Evolutionary conservation across 2,113 vertebrate genomes (phyloP).

Genomic region (Regulus satrapa): DNA sequence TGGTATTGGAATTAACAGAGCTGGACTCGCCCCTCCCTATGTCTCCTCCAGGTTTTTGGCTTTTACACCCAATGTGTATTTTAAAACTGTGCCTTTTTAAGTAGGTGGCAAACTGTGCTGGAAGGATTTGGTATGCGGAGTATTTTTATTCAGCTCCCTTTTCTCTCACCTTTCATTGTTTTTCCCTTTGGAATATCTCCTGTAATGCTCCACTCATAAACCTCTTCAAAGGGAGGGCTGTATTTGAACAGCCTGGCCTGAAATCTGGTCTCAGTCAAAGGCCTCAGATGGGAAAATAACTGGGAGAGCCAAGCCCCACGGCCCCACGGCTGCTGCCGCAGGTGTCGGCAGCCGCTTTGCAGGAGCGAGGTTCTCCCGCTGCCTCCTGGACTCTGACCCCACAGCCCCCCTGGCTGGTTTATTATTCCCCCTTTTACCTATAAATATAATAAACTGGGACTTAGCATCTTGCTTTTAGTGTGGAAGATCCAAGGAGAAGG

Average conservation of each 20-base stretch:
- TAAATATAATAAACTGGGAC: constrained; percentile 36
- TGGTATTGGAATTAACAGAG: constrained; percentile 62
- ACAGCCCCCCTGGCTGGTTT: background rate
- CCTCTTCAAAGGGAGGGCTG: constrained; percentile 2
- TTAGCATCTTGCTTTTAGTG: background rate
- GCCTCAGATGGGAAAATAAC: constrained; percentile 57
- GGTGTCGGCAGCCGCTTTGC: constrained; percentile 5
- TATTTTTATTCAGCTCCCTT: constrained; percentile 48
- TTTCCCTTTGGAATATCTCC: constrained; percentile 63
- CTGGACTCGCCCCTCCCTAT: background rate
- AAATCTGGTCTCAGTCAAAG: constrained; percentile 62
- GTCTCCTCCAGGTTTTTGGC: constrained; percentile 32
- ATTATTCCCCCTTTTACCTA: constrained; percentile 10
- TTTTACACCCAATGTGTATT: constrained; percentile 49
- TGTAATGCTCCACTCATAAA: constrained; percentile 63
- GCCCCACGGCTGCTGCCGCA: constrained; percentile 41
- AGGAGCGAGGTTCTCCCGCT: background rate
- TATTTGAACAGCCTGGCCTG: constrained; percentile 26
- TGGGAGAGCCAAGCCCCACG: background rate
- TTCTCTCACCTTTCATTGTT: constrained; percentile 56
- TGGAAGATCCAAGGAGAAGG: background rate
- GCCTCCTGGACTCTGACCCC: background rate
- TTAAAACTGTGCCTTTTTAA: constrained; percentile 59
- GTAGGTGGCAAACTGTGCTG: constrained; percentile 58
- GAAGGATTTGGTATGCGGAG: constrained; percentile 35